phyloP scores from a whole-genome alignment of 2,797 vertebrate species.

The Peromyscus aztecus region DNA sequence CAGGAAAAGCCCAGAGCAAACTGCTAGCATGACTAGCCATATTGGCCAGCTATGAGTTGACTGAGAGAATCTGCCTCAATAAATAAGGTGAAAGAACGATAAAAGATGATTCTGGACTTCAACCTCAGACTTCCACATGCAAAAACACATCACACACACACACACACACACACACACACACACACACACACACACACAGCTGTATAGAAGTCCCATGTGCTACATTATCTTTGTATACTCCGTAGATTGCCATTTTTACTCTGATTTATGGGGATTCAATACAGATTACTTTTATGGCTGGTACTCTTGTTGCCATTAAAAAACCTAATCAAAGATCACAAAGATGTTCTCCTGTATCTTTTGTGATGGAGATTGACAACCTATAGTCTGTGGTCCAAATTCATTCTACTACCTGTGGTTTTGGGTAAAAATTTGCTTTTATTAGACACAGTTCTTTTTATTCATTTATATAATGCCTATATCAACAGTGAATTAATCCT shows the following conservation, averaged over 20 bases:
- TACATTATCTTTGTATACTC: neutral
- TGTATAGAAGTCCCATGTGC: neutral
- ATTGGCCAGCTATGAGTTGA: neutral
- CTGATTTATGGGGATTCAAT: neutral
- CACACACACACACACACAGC: neutral
- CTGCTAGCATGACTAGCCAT: neutral
- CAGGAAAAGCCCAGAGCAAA: no score
- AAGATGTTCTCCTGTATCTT: slow-evolving; percentile 1
- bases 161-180: neutral
- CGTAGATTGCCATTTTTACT: neutral
- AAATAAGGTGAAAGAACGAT: neutral
- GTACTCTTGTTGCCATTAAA: neutral
- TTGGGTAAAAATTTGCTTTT: slow-evolving; percentile 30
- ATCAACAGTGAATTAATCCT: neutral
- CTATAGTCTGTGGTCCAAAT: neutral
- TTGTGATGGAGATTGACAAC: neutral
- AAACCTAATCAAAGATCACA: neutral
- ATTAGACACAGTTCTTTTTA: neutral
- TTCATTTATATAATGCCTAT: neutral
- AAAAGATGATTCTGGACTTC: neutral
- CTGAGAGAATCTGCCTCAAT: neutral
- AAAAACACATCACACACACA: neutral
- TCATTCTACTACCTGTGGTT: neutral
- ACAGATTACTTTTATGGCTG: neutral
- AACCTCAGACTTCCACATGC: neutral